phyloP scores from a whole-genome alignment of 1,140 invertebrate species.

The Fopius arisanus region DNA sequence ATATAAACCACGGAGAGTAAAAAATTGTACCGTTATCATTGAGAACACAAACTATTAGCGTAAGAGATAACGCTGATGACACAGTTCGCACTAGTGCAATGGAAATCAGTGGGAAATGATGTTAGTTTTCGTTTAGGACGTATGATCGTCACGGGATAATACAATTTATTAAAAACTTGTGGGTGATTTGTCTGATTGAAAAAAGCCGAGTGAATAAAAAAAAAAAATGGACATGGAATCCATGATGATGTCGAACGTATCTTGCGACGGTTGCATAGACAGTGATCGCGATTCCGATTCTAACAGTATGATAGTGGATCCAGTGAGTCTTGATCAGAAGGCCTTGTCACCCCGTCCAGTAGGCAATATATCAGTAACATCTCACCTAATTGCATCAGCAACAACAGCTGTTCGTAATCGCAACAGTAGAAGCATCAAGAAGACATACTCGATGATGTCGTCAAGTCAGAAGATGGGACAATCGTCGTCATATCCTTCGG shows the following conservation, averaged over 20 bases:
- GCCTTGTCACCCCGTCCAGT: slow-evolving; percentile 44
- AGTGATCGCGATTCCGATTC: slow-evolving; percentile 61
- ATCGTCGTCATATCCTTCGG: slow-evolving; percentile 39
- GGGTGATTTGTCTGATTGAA: not conserved
- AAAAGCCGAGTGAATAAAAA: not conserved
- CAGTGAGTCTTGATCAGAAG: slow-evolving; percentile 60
- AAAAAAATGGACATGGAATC: slow-evolving; percentile 34
- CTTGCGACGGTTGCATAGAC: slow-evolving; percentile 60
- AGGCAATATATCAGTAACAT: slow-evolving; percentile 3
- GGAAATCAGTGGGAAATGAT: not conserved
- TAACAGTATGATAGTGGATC: slow-evolving; percentile 62
- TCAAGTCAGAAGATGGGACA: slow-evolving; percentile 33
- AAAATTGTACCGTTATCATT: not conserved
- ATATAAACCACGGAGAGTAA: not conserved
- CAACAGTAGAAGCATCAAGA: slow-evolving; percentile 41
- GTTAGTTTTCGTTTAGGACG: not conserved
- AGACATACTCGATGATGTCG: slow-evolving; percentile 53
- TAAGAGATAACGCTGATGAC: not conserved
- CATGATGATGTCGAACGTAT: slow-evolving; percentile 52
- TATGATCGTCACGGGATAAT: not conserved
- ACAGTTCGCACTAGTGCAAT: slow-evolving; percentile 4
- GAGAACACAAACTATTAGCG: slow-evolving; percentile 13
- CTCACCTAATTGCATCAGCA: slow-evolving; percentile 8
- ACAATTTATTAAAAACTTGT: not conserved
- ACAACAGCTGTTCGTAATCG: slow-evolving; percentile 16